These are phyloP conservation scores for Euthynnus affinis DNA, from an alignment of 2,797 vertebrate species.

Conservation along the genomic window DNA sequence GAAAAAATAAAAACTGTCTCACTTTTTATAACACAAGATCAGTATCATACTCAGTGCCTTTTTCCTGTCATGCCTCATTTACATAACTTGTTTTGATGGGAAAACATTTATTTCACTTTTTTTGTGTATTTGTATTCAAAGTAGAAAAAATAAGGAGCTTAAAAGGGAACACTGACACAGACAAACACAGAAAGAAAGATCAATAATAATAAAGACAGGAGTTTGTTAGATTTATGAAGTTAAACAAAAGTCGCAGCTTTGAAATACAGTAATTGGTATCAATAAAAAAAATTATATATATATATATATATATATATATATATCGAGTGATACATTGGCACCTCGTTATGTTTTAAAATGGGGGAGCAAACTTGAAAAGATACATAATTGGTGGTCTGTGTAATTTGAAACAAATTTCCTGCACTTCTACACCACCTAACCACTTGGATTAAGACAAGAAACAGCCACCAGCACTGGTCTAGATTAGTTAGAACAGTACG, in stretches of 20 bases:
- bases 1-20: background rate
- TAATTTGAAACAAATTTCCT: too few species aligned
- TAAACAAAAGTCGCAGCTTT: background rate
- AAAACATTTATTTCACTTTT: background rate
- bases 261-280: background rate
- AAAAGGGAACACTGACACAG: background rate
- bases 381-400: too few species aligned
- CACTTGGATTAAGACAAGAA: too few species aligned
- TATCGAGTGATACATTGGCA: too few species aligned
- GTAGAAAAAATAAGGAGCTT: conserved; percentile 5
- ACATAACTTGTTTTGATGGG: background rate
- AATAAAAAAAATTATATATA: background rate
- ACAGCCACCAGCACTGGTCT: too few species aligned
- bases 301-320: too few species aligned
- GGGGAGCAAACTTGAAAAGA: too few species aligned
- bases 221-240: background rate
- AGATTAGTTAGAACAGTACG: too few species aligned
- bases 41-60: background rate
- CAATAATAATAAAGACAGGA: background rate
- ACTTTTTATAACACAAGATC: background rate
- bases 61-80: background rate
- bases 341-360: too few species aligned
- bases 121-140: conserved; percentile 15
- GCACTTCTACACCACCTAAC: too few species aligned
- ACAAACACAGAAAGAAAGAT: background rate